Evolutionary conservation across 2,113 vertebrate genomes (phyloP).

Genomic region (Grammomys dolichurus): DNA sequence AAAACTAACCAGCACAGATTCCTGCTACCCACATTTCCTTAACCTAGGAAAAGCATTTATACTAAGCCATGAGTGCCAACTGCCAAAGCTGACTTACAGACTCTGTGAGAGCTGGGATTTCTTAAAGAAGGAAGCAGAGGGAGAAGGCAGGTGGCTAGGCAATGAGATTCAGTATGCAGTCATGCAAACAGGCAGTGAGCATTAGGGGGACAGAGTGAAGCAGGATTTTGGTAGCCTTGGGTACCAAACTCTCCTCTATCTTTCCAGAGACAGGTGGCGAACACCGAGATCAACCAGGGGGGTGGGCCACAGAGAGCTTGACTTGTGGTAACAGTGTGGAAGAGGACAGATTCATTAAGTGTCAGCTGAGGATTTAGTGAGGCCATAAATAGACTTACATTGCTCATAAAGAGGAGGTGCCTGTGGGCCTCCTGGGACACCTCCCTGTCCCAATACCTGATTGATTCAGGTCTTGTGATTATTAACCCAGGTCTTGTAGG

Average conservation of each 20-base stretch:
- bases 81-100: fast-evolving
- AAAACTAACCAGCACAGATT: too few species aligned
- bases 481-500: not conserved
- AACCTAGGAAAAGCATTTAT: not conserved
- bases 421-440: not conserved
- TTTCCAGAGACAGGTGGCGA: not conserved
- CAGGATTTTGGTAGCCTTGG: not conserved
- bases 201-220: not conserved
- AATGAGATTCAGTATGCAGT: not conserved
- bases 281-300: not conserved
- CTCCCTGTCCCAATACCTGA: not conserved
- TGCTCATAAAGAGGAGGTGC: not conserved
- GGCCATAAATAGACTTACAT: not conserved
- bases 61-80: not conserved
- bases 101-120: not conserved
- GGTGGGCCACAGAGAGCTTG: too few species aligned
- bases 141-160: not conserved
- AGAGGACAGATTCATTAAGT: not conserved
- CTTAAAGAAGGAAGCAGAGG: too few species aligned
- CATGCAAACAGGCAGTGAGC: not conserved
- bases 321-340: not conserved
- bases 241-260: fast-evolving
- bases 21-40: not conserved
- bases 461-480: not conserved
- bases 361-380: not conserved